phyloP scores from a whole-genome alignment of 1,140 invertebrate species.

The Grapholita molesta region DNA sequence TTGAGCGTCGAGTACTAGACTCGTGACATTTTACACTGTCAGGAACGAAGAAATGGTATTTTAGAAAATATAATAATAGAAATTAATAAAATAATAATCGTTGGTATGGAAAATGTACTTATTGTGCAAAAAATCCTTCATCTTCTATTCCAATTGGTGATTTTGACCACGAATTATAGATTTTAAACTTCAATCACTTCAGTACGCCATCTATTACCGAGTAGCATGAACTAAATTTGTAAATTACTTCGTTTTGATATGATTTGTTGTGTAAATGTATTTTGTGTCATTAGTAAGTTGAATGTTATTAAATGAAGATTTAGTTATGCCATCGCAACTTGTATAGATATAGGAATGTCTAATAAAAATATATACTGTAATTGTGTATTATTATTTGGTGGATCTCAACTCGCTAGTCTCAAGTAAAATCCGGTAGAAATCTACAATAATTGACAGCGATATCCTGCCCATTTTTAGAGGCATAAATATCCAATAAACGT shows the following conservation, averaged over 20 bases:
- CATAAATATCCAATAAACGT: no score
- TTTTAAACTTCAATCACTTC: background rate
- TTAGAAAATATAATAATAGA: no score
- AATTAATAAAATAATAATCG: no score
- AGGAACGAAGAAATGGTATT: no score
- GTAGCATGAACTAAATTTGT: background rate
- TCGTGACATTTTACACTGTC: no score
- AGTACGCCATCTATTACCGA: background rate
- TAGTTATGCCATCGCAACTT: background rate
- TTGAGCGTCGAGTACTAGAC: no score
- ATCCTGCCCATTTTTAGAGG: no score
- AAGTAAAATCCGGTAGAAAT: no score
- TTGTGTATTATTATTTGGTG: background rate
- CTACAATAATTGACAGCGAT: no score
- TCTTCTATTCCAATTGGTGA: background rate
- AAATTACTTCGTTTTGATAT: background rate
- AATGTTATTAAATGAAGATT: background rate
- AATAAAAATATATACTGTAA: background rate
- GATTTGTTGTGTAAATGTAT: background rate
- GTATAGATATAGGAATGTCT: background rate
- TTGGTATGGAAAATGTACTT: no score
- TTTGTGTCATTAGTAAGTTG: background rate
- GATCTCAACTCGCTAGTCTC: no score
- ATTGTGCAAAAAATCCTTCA: background rate
- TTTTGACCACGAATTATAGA: background rate